These are phyloP conservation scores for Genyomyrus donnyi DNA, from an alignment of 2,113 vertebrate genomes.

Conservation along the genomic window DNA sequence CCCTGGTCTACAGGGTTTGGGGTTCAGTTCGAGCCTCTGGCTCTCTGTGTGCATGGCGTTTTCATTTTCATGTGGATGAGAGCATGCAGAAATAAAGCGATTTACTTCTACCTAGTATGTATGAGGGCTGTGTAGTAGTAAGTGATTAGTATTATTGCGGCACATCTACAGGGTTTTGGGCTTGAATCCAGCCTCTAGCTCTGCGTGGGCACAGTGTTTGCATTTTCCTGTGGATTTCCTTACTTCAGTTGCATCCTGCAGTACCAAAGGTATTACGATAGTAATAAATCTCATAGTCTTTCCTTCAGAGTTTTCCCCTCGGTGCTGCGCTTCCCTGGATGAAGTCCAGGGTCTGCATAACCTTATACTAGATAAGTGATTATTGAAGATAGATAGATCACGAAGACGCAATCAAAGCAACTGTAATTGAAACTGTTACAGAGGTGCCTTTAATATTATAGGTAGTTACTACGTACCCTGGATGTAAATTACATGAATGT, in stretches of 20 bases:
- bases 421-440: background rate
- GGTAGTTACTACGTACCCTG: background rate
- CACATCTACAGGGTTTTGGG: background rate
- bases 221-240: background rate
- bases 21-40: background rate
- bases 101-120: background rate
- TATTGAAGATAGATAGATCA: background rate
- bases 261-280: background rate
- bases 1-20: background rate
- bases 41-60: background rate
- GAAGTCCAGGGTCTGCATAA: background rate
- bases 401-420: background rate
- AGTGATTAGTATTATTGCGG: background rate
- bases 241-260: background rate
- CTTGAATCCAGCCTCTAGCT: background rate
- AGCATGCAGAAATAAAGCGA: background rate
- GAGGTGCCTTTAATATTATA: background rate
- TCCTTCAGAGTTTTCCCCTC: background rate
- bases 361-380: background rate
- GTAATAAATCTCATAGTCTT: background rate
- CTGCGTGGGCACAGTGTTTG: background rate
- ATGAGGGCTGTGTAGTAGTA: background rate
- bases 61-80: background rate
- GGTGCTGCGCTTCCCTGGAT: background rate
- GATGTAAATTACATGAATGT: background rate